These are phyloP conservation scores for Tamias sibiricus DNA, from an alignment of 2,113 vertebrate species.

Conservation along the genomic window DNA sequence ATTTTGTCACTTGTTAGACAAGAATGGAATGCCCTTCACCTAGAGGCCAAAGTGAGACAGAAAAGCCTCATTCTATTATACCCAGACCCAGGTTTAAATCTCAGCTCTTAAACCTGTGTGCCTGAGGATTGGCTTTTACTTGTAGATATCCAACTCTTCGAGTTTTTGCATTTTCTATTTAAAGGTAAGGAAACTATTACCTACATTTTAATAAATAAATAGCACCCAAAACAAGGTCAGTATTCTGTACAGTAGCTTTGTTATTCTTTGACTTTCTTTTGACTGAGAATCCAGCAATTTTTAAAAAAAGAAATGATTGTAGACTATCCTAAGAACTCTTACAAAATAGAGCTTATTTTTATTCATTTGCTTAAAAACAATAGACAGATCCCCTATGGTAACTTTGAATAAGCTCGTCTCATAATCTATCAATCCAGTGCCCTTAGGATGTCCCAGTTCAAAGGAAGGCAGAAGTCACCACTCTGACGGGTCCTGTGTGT, in stretches of 20 bases:
- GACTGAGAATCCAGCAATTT: neutral
- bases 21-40: neutral
- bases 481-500: neutral
- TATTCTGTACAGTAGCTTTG: neutral
- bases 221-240: neutral
- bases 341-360: neutral
- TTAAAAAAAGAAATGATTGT: neutral
- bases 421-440: neutral
- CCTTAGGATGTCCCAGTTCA: neutral
- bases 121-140: neutral
- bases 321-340: neutral
- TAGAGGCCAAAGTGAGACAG: neutral
- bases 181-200: neutral
- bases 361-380: neutral
- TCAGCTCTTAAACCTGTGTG: fast-evolving
- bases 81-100: neutral
- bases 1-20: neutral
- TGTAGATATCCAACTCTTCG: neutral
- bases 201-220: neutral
- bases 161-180: neutral
- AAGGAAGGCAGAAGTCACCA: neutral
- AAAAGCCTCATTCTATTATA: neutral
- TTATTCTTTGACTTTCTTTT: neutral
- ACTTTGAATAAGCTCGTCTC: neutral
- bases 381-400: neutral